Percentiles rank a stretch among this genome's conserved stretches.
Evolutionary conservation across 1,140 invertebrate genomes (phyloP).

Genomic region (Chironomus striatipennis): DNA sequence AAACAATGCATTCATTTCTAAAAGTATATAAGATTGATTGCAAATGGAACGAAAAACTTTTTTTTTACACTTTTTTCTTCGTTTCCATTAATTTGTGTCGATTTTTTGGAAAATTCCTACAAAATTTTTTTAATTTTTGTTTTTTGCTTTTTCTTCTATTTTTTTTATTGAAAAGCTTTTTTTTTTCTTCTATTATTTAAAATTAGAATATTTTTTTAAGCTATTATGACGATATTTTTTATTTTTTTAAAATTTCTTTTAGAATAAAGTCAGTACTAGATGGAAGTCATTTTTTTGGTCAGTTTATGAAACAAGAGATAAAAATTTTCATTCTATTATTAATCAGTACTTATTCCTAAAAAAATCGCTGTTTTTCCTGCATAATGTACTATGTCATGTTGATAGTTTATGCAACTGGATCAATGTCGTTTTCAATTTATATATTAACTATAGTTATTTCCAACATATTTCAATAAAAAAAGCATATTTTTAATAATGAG

Average conservation of each 20-base stretch:
- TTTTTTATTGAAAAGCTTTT: neutral
- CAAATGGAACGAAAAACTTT: no score
- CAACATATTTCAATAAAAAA: neutral
- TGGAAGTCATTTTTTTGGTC: neutral
- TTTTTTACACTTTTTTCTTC: neutral
- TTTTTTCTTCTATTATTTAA: neutral
- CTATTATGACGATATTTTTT: no score
- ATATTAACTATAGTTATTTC: neutral
- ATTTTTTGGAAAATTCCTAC: neutral
- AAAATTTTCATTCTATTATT: neutral
- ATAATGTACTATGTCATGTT: neutral
- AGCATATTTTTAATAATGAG: conserved; percentile 10
- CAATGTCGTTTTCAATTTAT: neutral
- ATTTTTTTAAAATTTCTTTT: no score
- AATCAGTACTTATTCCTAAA: neutral
- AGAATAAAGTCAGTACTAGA: no score
- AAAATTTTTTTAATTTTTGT: neutral
- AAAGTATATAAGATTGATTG: no score
- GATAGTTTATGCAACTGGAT: neutral
- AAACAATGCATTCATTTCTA: no score
- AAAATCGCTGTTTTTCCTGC: neutral
- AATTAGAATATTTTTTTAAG: neutral
- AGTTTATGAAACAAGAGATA: neutral
- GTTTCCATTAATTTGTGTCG: neutral
- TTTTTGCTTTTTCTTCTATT: neutral